Evolutionary conservation across 2,888 invertebrate species (phyloP).

Genomic region (Euplagia quadripunctaria): DNA sequence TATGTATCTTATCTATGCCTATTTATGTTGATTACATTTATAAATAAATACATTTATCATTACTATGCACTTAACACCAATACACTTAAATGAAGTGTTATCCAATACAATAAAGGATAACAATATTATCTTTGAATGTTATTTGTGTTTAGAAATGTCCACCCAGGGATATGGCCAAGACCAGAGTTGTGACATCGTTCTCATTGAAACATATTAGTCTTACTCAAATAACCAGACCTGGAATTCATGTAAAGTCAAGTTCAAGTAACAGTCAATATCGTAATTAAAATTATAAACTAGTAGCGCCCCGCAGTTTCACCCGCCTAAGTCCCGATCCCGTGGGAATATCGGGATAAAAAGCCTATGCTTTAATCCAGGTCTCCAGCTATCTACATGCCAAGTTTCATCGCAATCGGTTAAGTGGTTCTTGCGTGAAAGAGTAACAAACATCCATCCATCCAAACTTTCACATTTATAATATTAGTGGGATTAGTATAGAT

Average conservation of each 20-base stretch:
- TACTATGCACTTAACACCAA: not conserved
- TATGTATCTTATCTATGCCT: no score
- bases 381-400: no score
- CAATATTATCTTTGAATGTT: conserved; percentile 2
- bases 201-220: not conserved
- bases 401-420: no score
- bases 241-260: not conserved
- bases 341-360: no score
- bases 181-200: not conserved
- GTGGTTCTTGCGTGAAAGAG: no score
- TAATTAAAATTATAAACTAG: not conserved
- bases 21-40: not conserved
- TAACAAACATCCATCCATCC: no score
- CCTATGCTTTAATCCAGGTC: no score
- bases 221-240: not conserved
- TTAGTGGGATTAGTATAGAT: no score
- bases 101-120: not conserved
- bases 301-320: no score
- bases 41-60: not conserved
- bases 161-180: conserved; percentile 1
- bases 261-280: not conserved
- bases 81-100: not conserved
- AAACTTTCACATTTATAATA: no score
- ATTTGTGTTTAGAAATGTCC: conserved; percentile 1
- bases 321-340: no score